A percentile compares a stretch with the other conserved stretches of the same genome.
Evolutionary conservation across 1,140 invertebrate genomes (phyloP).

Genomic region (Helicoverpa armigera): DNA sequence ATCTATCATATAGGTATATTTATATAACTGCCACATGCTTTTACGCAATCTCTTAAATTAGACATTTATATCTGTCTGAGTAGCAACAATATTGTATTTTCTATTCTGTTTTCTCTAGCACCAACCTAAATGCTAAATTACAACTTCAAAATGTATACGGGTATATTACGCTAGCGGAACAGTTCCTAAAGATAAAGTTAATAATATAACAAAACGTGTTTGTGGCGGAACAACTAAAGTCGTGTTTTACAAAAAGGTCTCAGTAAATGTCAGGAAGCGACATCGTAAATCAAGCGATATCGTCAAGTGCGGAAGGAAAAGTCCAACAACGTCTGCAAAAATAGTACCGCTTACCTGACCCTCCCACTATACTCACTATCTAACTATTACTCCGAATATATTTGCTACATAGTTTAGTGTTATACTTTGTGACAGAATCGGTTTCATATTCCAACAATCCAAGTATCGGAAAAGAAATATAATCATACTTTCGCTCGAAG

Average conservation of each 20-base stretch:
- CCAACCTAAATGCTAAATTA: background rate
- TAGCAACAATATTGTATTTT: background rate
- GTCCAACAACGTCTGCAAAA: constrained; percentile 57
- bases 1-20: constrained; percentile 25
- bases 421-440: background rate
- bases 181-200: constrained; percentile 19
- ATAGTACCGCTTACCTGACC: constrained; percentile 52
- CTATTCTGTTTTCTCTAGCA: background rate
- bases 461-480: background rate
- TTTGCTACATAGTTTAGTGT: background rate
- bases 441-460: background rate
- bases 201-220: constrained; percentile 34
- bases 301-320: constrained; percentile 58
- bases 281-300: constrained; percentile 64
- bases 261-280: constrained; percentile 56
- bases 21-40: constrained; percentile 11
- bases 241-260: constrained; percentile 50
- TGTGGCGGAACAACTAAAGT: constrained; percentile 39
- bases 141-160: background rate
- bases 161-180: background rate
- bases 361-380: constrained; percentile 1
- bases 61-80: background rate
- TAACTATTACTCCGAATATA: background rate
- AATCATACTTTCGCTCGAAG: background rate
- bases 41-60: constrained; percentile 20